Base-by-base conservation (phyloP, 2,797 vertebrate species). In the Tachyglossus aculeatus region DNA sequence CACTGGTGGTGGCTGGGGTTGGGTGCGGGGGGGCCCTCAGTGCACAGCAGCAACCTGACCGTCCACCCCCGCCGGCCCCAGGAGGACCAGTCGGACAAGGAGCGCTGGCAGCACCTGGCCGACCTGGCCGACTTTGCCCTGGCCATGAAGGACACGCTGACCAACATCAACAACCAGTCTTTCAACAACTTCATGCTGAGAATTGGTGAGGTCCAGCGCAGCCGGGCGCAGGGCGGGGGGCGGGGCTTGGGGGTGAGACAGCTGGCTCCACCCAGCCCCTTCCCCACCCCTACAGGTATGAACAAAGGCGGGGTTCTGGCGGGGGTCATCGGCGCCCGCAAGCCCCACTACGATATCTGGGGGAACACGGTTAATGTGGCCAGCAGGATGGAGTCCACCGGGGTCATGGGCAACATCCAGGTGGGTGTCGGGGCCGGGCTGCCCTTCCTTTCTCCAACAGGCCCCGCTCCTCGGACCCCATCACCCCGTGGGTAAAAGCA, bases 121-220 rank as follows among this genome's bases (percentile, higher is more conserved):
- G 96, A 96, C 43, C 87, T 99, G 79, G 96, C 96, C 0, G 97
- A 98, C 88, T 99, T 99, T 3, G 96, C 96, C 0, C 84, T 99
- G 33, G 95, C 96, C 27, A 98, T 99, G 97, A 98, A 98, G 89
- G 96, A 97, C 73, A 97, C 95, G 0, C 92, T 99, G 22, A 95
- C 92, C 77, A 98, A 98, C 88, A 96, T 99, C 81, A 99, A 98
- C 90, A 97, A 97, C 72, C 97, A 99, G 79, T 98, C 97, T 51
- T 99, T 99, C 89, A 99, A 99, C 89, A 98, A 96, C 92, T 98
- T 99, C 90, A 99, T 98, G 97, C 93, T 99, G 27, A 93, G 96
- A 33, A 99, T 99, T 15, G 97, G 97, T 95, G 66, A 93, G 95
- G 90, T 37, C 0, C 6, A 2, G 34, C 22, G 22, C 4, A 45